phyloP scores from a whole-genome alignment of 1,140 invertebrate species.

The Holotrichia oblita region DNA sequence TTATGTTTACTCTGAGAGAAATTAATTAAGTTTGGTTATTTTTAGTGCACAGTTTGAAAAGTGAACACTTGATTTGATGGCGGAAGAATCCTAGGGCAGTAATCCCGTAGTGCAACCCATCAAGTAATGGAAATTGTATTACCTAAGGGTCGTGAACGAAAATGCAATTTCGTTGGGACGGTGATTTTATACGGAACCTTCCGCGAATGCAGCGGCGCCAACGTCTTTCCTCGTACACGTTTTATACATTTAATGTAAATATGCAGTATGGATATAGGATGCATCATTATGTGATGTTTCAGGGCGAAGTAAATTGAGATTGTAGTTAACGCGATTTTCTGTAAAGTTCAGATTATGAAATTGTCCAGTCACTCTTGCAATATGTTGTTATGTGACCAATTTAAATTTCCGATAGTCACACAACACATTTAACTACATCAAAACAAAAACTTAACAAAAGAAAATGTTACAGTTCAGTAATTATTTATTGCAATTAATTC shows the following conservation, averaged over 20 bases:
- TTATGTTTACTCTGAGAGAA: not conserved
- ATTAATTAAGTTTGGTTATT: constrained; percentile 40
- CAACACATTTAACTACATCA: too few relatives aligned
- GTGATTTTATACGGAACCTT: constrained; percentile 45
- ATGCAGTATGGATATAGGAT: constrained; percentile 19
- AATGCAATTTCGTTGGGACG: constrained; percentile 49
- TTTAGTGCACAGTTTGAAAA: constrained; percentile 32
- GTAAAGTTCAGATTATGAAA: not conserved
- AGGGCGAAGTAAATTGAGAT: not conserved
- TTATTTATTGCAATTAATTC: too few relatives aligned
- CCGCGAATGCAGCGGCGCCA: not conserved
- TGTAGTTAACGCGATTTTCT: not conserved
- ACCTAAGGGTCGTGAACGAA: constrained; percentile 48
- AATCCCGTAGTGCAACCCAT: constrained; percentile 46
- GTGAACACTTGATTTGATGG: constrained; percentile 38
- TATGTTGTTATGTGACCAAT: too few relatives aligned
- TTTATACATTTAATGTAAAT: not conserved
- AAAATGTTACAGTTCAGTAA: too few relatives aligned
- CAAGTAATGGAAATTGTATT: constrained; percentile 52
- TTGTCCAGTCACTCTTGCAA: too few relatives aligned
- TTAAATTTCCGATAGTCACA: too few relatives aligned
- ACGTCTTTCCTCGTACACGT: not conserved
- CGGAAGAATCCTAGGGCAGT: constrained; percentile 20
- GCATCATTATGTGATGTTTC: not conserved
- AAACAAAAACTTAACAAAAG: too few relatives aligned